A percentile compares a stretch with the other conserved stretches of the same genome.
Conservation (phyloP, 1,140 invertebrate genomes). For the Eumaeus atala region DNA sequence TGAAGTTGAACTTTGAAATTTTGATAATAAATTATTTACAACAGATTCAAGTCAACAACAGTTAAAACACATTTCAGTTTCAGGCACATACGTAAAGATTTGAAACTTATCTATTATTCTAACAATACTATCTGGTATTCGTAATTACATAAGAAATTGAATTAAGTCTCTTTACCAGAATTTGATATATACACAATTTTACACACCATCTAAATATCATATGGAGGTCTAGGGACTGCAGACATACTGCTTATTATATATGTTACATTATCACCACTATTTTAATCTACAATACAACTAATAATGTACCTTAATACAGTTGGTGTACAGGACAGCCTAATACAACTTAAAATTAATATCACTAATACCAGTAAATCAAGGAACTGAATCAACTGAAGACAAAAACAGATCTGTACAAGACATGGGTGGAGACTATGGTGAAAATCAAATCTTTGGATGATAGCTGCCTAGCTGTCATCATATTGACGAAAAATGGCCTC, state of each 20-base stretch:
- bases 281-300: too few species aligned
- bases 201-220: neutral
- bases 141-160: neutral
- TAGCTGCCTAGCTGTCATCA: too few species aligned
- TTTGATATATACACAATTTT: conserved; percentile 3
- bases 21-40: too few species aligned
- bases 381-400: conserved; percentile 46
- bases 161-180: conserved; percentile 1
- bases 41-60: too few species aligned
- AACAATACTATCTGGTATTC: conserved; percentile 9
- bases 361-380: conserved; percentile 55
- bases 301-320: too few species aligned
- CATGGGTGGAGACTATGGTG: too few species aligned
- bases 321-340: too few species aligned
- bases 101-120: conserved; percentile 1
- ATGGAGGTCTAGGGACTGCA: neutral
- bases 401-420: neutral
- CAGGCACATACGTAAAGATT: conserved; percentile 5
- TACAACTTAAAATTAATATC: conserved; percentile 57
- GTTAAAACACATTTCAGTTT: neutral
- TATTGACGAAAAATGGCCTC: too few species aligned
- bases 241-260: too few species aligned
- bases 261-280: too few species aligned
- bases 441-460: too few species aligned
- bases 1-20: too few species aligned